phyloP scores from a whole-genome alignment of 1,140 invertebrate genomes.

The Adoxophyes honmai region DNA sequence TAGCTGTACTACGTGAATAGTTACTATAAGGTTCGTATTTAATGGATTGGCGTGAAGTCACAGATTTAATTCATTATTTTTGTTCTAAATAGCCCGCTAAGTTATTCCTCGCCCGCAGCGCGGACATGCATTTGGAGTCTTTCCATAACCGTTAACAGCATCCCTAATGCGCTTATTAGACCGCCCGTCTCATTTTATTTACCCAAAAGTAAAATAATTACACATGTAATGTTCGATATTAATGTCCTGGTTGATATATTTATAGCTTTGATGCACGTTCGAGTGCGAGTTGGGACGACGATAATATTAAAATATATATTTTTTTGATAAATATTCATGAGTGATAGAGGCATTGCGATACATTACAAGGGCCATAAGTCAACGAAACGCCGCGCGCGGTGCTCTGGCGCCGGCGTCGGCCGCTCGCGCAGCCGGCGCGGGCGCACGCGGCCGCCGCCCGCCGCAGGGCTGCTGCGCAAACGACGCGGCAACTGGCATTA shows the following conservation, averaged over 20 bases:
- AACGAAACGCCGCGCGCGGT: constrained; percentile 50
- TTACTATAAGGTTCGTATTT: too few relatives aligned
- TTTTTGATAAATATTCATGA: constrained; percentile 75
- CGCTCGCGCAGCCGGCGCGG: constrained; percentile 16
- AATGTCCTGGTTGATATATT: constrained; percentile 62
- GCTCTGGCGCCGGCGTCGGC: constrained; percentile 41
- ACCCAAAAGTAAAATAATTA: constrained; percentile 67
- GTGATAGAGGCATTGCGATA: constrained; percentile 70
- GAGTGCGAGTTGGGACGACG: constrained; percentile 38
- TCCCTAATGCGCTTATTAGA: constrained; percentile 61
- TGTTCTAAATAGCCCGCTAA: constrained; percentile 24
- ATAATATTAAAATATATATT: constrained; percentile 59
- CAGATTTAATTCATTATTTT: constrained; percentile 25
- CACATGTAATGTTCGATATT: constrained; percentile 49
- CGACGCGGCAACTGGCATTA: too few relatives aligned
- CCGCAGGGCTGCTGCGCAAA: constrained; percentile 16
- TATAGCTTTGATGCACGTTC: constrained; percentile 55
- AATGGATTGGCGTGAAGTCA: constrained; percentile 31
- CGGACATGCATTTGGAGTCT: constrained; percentile 35
- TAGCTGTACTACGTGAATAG: too few relatives aligned
- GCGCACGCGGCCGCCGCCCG: constrained; percentile 20
- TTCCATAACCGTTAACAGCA: constrained; percentile 42
- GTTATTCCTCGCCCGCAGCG: constrained; percentile 48
- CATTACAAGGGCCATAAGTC: constrained; percentile 68
- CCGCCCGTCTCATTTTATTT: constrained; percentile 51